Conservation (phyloP, 2,888 invertebrate species). For the Bursaphelenchus okinawaensis region DNA sequence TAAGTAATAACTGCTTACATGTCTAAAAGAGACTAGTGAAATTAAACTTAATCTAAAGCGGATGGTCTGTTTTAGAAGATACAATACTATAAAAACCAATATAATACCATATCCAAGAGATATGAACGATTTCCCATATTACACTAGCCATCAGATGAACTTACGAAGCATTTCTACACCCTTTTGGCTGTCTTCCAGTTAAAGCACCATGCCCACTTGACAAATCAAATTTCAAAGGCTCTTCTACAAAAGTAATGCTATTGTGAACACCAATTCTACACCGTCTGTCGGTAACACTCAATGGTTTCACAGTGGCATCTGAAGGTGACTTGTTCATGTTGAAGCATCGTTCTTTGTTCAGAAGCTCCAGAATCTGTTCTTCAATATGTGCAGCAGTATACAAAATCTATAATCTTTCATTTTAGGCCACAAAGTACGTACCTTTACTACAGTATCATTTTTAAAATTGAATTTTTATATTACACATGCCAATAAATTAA, state of each 20-base stretch:
- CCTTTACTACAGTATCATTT: too few species aligned
- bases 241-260: slow-evolving; percentile 60
- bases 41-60: too few species aligned
- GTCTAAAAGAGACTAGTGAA: neutral
- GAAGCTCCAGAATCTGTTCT: slow-evolving; percentile 29
- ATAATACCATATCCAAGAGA: too few species aligned
- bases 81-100: too few species aligned
- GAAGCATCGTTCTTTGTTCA: slow-evolving; percentile 27
- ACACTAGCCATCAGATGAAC: neutral
- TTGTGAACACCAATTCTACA: slow-evolving; percentile 61
- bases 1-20: neutral
- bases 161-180: slow-evolving; percentile 14
- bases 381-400: slow-evolving; percentile 33
- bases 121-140: neutral
- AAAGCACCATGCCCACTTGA: slow-evolving; percentile 32
- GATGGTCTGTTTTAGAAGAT: too few species aligned
- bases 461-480: too few species aligned
- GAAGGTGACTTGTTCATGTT: slow-evolving; percentile 19
- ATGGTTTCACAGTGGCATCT: neutral
- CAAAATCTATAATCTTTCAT: slow-evolving; percentile 20
- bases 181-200: slow-evolving; percentile 21
- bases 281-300: slow-evolving; percentile 37
- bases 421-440: too few species aligned
- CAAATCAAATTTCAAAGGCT: slow-evolving; percentile 60
- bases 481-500: too few species aligned